These are phyloP conservation scores for Prinia subflava DNA, from an alignment of 2,113 vertebrate species.

Conservation along the genomic window DNA sequence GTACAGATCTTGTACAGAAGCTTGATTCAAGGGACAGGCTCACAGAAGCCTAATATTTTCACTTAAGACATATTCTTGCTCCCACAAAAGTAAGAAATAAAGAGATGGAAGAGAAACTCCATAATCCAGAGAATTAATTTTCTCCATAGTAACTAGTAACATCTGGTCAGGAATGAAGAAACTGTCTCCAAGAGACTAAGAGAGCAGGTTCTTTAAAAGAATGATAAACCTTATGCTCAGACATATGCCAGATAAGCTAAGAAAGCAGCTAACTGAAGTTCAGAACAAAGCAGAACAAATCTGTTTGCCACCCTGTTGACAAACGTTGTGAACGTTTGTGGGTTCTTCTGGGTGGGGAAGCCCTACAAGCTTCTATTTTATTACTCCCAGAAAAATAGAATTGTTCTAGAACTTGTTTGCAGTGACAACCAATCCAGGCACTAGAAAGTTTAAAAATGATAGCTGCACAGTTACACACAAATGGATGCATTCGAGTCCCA, in stretches of 20 bases:
- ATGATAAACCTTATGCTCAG: not conserved
- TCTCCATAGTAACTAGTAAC: not conserved
- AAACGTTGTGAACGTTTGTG: not conserved
- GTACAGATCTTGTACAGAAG: not conserved
- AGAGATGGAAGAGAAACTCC: not conserved
- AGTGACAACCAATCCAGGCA: not conserved
- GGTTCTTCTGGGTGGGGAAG: not conserved
- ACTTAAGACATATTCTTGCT: not conserved
- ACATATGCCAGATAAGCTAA: not conserved
- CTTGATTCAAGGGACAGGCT: not conserved
- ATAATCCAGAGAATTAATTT: not conserved
- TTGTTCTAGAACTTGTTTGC: not conserved
- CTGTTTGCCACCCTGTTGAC: not conserved
- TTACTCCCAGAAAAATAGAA: not conserved
- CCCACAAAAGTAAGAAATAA: not conserved
- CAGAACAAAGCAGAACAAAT: not conserved
- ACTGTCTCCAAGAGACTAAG: not conserved
- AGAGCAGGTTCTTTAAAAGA: not conserved
- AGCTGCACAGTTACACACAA: not conserved
- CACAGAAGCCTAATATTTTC: not conserved
- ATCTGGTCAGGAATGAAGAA: not conserved
- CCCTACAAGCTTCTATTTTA: not conserved
- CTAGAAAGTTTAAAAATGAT: not conserved
- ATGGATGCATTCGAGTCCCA: not conserved
- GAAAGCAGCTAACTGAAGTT: not conserved